phyloP scores from a whole-genome alignment of 2,113 vertebrate genomes.

The Mus pahari region DNA sequence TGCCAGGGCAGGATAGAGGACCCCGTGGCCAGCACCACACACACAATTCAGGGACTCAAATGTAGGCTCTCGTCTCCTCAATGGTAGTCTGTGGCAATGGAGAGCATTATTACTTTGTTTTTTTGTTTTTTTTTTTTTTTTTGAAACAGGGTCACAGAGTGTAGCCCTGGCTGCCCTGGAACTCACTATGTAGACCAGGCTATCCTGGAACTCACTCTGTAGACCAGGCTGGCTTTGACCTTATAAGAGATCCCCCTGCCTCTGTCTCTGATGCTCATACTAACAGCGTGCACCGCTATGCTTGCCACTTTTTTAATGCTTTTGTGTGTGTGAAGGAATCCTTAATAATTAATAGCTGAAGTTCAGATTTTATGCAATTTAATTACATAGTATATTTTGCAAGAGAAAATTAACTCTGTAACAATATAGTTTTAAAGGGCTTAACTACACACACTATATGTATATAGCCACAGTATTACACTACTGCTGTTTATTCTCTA shows the following conservation, averaged over 20 bases:
- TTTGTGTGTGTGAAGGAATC: background rate
- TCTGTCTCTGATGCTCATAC: background rate
- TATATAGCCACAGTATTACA: background rate
- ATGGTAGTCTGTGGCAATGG: background rate
- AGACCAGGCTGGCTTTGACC: background rate
- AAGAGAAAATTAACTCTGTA: background rate
- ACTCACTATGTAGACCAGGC: background rate
- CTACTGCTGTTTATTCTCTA: conserved; percentile 12
- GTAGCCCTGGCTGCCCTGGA: background rate
- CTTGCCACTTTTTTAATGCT: background rate
- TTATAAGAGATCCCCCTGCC: background rate
- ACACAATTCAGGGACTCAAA: background rate
- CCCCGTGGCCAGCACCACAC: background rate
- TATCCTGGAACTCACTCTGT: background rate
- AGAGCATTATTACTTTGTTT: background rate
- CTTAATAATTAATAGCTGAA: conserved; percentile 44
- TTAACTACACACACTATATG: background rate
- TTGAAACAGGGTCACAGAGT: background rate
- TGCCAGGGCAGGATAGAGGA: background rate
- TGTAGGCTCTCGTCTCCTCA: accelerated
- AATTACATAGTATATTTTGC: background rate
- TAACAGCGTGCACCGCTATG: background rate
- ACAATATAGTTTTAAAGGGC: background rate
- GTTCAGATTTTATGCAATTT: conserved; percentile 52
- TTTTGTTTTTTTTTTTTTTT: background rate